phyloP scores from a whole-genome alignment of 2,888 invertebrate species.

The Dryocosmus kuriphilus region DNA sequence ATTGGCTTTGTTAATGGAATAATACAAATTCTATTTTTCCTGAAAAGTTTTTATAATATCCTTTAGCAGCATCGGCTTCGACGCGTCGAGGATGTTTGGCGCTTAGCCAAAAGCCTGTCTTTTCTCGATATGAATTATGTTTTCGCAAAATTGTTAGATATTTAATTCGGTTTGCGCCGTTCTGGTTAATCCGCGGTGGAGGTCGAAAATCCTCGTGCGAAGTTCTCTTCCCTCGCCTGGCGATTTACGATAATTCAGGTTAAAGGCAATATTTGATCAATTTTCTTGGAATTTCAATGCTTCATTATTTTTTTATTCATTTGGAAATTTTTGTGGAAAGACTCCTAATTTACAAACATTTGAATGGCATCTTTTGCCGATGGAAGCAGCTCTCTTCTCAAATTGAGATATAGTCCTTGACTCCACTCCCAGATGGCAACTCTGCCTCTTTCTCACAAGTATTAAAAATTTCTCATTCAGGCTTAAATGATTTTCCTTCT shows the following conservation, averaged over 20 bases:
- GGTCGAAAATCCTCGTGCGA: not conserved
- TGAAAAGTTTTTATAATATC: conserved; percentile 66
- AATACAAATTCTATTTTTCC: not conserved
- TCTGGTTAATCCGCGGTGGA: not conserved
- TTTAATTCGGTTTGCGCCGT: conserved; percentile 66
- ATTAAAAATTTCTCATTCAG: not conserved
- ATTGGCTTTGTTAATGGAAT: not conserved
- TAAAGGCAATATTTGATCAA: too few species aligned
- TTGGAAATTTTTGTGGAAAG: too few species aligned
- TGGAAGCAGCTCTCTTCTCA: too few species aligned
- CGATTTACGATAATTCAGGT: too few species aligned
- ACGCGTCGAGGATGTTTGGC: conserved; percentile 63
- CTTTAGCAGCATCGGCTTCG: conserved; percentile 68
- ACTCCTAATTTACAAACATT: too few species aligned
- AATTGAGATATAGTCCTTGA: too few species aligned
- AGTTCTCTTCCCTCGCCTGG: not conserved
- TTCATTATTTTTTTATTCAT: too few species aligned
- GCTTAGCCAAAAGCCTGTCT: conserved; percentile 51
- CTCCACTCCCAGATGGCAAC: not conserved
- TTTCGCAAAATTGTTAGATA: conserved; percentile 63
- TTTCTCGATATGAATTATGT: conserved; percentile 50
- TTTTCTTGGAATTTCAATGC: too few species aligned
- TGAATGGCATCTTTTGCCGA: too few species aligned
- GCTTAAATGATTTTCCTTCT: not conserved
- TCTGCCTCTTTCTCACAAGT: not conserved